A percentile compares a stretch with the other conserved stretches of the same genome.
phyloP scores from a whole-genome alignment of 2,113 vertebrate species.

The Tychaedon coryphoeus region DNA sequence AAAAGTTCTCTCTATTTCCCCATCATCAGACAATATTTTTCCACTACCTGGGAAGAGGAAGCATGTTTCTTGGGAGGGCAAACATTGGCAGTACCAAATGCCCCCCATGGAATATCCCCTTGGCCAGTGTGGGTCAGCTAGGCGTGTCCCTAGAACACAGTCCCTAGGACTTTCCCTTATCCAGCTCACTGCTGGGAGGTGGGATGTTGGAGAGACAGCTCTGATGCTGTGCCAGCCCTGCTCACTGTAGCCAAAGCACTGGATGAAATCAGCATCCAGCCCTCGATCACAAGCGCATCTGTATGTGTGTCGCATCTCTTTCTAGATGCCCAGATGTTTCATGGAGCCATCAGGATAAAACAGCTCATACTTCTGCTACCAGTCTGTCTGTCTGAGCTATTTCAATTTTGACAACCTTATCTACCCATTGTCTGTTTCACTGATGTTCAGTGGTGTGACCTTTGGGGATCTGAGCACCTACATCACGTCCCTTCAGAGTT shows the following conservation, averaged over 20 bases:
- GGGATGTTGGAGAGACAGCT: background rate
- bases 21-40: background rate
- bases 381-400: background rate
- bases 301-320: background rate
- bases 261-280: background rate
- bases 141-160: background rate
- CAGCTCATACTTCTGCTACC: background rate
- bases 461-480: background rate
- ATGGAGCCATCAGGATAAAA: background rate
- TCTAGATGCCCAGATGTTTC: background rate
- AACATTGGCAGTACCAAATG: rapidly evolving
- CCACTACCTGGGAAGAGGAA: background rate
- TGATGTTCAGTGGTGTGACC: rapidly evolving
- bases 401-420: background rate
- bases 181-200: too few species aligned
- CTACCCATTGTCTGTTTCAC: background rate
- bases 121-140: background rate
- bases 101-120: background rate
- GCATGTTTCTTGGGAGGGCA: background rate
- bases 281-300: rapidly evolving
- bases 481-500: background rate
- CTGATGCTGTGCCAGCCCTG: background rate
- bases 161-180: background rate
- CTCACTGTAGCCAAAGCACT: background rate
- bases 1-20: background rate